These are phyloP conservation scores for Cataglyphis cursor DNA, from an alignment of 2,888 invertebrate species.

Conservation along the genomic window DNA sequence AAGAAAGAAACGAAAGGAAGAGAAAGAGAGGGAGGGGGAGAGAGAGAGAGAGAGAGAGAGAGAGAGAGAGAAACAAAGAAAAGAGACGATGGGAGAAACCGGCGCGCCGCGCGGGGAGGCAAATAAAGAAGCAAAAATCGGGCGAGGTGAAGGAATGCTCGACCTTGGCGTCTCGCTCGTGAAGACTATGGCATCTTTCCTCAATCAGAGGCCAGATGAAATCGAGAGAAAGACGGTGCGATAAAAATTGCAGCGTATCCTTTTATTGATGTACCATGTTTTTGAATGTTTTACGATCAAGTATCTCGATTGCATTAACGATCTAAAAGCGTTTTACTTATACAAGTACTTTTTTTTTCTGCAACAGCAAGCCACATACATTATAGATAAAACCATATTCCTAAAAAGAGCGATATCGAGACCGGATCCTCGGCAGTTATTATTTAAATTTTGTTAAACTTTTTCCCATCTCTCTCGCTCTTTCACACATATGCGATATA, in stretches of 20 bases:
- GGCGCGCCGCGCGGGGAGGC: constrained; percentile 50
- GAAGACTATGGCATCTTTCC: constrained; percentile 54
- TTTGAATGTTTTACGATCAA: not conserved
- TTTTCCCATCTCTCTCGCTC: not conserved
- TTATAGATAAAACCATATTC: not conserved
- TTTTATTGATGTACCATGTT: constrained; percentile 2
- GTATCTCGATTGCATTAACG: not conserved
- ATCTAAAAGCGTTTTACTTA: not conserved
- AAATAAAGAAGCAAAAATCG: constrained; percentile 75
- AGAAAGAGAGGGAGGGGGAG: not conserved
- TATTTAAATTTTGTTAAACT: not conserved
- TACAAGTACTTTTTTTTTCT: not conserved
- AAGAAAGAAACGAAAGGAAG: constrained; percentile 38
- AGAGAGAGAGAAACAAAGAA: constrained; percentile 7
- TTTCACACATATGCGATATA: not conserved
- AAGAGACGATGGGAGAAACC: constrained; percentile 42
- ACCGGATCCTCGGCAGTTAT: not conserved
- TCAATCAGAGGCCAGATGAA: constrained; percentile 61
- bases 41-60: constrained; percentile 22
- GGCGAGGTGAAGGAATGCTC: constrained; percentile 82
- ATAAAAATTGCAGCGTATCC: not conserved
- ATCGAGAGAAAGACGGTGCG: constrained; percentile 5
- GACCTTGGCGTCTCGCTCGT: constrained; percentile 78
- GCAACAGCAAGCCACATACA: not conserved
- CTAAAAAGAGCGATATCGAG: not conserved